Evolutionary conservation across 2,797 vertebrate genomes (phyloP).

Genomic region (Knipowitschia caucasica): DNA sequence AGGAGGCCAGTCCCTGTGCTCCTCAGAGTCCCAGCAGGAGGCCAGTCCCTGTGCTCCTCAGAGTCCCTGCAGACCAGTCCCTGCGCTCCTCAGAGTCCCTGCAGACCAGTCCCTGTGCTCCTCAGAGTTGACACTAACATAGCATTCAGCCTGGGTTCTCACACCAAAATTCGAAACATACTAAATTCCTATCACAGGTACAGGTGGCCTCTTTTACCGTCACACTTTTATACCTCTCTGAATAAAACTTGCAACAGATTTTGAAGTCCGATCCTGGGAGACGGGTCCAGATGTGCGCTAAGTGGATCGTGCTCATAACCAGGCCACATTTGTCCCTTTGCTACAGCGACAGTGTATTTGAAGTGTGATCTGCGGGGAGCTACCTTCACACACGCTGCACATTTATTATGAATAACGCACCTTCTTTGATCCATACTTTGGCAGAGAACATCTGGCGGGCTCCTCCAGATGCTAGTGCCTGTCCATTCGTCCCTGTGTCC

Average conservation of each 20-base stretch:
- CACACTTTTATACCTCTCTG: too few species aligned
- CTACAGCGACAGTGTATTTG: conserved; percentile 21
- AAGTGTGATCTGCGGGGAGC: background rate
- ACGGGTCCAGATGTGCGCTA: conserved; percentile 57
- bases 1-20: too few species aligned
- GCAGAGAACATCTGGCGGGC: conserved; percentile 19
- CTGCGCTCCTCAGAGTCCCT: too few species aligned
- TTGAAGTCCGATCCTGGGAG: conserved; percentile 41
- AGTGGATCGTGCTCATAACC: conserved; percentile 34
- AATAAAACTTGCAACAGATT: conserved; percentile 52
- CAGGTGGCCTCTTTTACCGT: conserved; percentile 48
- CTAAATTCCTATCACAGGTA: too few species aligned
- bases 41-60: too few species aligned
- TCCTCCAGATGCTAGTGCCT: conserved; percentile 33
- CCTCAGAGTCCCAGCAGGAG: too few species aligned
- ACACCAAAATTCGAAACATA: too few species aligned
- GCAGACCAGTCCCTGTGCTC: too few species aligned
- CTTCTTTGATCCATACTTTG: conserved; percentile 19
- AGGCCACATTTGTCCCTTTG: conserved; percentile 27
- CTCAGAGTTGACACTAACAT: too few species aligned
- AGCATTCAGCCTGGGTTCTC: too few species aligned
- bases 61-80: too few species aligned
- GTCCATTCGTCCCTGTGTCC: conserved; percentile 29
- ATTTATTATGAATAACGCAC: conserved; percentile 26
- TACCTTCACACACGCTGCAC: conserved; percentile 23